Evolutionary conservation across 2,797 vertebrate species (phyloP).

Genomic region (Dicrostonyx torquatus): DNA sequence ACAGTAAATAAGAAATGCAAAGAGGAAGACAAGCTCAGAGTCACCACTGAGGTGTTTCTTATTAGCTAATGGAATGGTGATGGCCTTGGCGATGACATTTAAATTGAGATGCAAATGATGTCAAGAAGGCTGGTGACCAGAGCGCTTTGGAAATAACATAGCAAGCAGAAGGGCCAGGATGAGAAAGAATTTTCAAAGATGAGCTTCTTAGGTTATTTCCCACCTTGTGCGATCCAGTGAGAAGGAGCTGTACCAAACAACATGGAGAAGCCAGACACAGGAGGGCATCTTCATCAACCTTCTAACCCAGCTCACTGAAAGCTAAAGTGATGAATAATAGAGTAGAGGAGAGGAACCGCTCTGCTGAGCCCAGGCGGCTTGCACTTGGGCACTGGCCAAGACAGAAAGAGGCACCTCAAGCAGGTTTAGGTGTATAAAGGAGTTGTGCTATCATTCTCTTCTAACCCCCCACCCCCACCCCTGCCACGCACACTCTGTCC

Average conservation of each 20-base stretch:
- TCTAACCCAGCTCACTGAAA: neutral
- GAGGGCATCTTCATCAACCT: neutral
- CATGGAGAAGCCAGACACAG: neutral
- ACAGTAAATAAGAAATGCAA: neutral
- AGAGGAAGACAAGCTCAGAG: neutral
- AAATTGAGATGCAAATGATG: neutral
- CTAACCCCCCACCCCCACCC: neutral
- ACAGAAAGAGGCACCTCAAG: neutral
- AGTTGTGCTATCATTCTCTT: neutral
- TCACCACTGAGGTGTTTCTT: neutral
- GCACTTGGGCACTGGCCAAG: neutral
- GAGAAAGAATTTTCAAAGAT: neutral
- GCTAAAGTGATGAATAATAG: neutral
- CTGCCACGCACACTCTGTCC: neutral
- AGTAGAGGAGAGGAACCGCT: neutral
- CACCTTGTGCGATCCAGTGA: neutral
- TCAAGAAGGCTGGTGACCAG: neutral
- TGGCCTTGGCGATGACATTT: neutral
- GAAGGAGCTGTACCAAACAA: neutral
- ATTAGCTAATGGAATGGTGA: neutral
- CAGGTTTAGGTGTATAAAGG: neutral
- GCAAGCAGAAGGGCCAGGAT: neutral
- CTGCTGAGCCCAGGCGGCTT: neutral
- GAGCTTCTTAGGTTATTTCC: neutral
- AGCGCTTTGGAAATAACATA: neutral